phyloP scores from a whole-genome alignment of 2,888 invertebrate species.

The Meiosimyza platycephala region DNA sequence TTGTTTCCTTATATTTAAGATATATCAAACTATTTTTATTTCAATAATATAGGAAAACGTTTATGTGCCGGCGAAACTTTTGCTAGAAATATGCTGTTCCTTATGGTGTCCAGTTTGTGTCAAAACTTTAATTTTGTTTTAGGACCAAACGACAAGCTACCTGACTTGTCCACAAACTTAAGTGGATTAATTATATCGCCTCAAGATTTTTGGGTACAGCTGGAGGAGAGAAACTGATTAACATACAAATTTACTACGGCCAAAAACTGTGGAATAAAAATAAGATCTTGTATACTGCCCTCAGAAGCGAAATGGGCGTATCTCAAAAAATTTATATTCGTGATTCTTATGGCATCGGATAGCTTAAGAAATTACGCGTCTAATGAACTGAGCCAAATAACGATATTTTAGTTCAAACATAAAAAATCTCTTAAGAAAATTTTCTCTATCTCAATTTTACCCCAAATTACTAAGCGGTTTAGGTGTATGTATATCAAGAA shows the following conservation, averaged over 20 bases:
- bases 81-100: constrained; percentile 75
- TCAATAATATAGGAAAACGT: constrained; percentile 69
- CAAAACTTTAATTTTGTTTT: constrained; percentile 74
- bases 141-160: constrained; percentile 69
- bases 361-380: no score
- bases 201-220: constrained; percentile 72
- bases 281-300: no score
- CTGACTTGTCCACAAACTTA: constrained; percentile 63
- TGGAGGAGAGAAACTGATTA: constrained; percentile 55
- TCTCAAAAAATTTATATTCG: no score
- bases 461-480: no score
- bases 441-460: no score
- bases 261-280: not conserved
- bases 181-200: constrained; percentile 71
- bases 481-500: no score
- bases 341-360: no score
- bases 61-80: constrained; percentile 80
- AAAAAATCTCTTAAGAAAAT: no score
- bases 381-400: no score
- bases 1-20: not conserved
- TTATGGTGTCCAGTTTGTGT: constrained; percentile 72
- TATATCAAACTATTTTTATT: not conserved
- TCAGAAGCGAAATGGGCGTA: no score
- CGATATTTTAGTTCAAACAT: not conserved
- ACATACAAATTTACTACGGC: not conserved